Evolutionary conservation across 2,888 invertebrate species (phyloP), one percentile per base, ranked within the genome.

Genomic region (Formica aserva): DNA sequence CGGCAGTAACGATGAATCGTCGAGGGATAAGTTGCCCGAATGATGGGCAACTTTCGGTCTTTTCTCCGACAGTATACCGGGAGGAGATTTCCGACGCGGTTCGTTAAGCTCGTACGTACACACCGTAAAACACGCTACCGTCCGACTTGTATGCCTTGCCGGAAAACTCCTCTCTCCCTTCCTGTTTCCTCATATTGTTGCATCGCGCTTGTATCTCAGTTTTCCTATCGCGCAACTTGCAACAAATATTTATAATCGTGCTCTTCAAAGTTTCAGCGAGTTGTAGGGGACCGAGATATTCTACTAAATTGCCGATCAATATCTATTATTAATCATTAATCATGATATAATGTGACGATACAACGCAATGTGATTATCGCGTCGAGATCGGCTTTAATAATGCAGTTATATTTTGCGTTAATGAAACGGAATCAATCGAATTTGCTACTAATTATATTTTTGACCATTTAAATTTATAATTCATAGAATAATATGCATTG

Each of bases 81-180:
- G 29, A 29, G 52, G 29, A 41, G 55, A 63, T 81, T 55, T 63
- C 52, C 35, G 35, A 38, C 45, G n/a, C 18, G 72, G 57, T 82
- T 77, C 67, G 77, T 82, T 77, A 69, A 82, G 62, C 62, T 62
- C 67, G n/a, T 67, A 66, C 32, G 57, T 65, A 82, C 76, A 66
- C 57, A 76, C 35, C 65, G 65, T 66, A 76, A 82, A 82, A 82
- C 76, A 66, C 35, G 35, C 57, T 38, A 29, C 62, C 62, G 52
- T 13, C 26, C 45, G 32, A 74, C 63, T 48, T 63, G 52, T 26
- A 26, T 38, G 26, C 41, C 52, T 38, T 35, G 22, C 9, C 60
- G 26, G 62, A 52, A 41, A 48, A 15, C 62, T 32, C 32, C 32
- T 5, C 63, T 65, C 63, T 15, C 45, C 15, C 18, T 18, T n/a